Conservation (phyloP, 2,888 invertebrate genomes). For the Pseudoips prasinana region DNA sequence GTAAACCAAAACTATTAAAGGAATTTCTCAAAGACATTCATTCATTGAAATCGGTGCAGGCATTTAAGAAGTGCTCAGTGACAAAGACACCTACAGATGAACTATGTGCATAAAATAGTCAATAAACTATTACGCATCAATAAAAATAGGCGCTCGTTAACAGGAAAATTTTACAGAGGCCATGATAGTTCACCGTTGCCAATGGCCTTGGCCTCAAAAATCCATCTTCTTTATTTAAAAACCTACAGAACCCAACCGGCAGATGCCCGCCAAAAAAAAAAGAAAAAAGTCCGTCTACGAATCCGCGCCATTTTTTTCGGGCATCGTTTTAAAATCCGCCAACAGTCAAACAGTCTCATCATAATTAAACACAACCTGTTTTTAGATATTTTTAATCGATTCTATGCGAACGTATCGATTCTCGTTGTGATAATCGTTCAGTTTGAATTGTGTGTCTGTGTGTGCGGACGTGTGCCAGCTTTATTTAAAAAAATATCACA, state of each 20-base stretch:
- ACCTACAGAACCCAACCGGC: conserved; percentile 44
- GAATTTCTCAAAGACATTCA: too few species aligned
- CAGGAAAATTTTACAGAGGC: too few species aligned
- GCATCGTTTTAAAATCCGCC: conserved; percentile 69
- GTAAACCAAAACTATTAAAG: too few species aligned
- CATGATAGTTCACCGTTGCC: too few species aligned
- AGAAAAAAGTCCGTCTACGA: conserved; percentile 48
- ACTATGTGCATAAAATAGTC: too few species aligned
- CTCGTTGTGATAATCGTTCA: conserved; percentile 47
- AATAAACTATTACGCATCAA: too few species aligned
- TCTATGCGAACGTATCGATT: conserved; percentile 42
- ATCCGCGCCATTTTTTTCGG: conserved; percentile 54
- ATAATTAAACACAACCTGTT: conserved; percentile 43
- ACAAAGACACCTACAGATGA: too few species aligned
- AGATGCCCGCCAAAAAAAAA: conserved; percentile 34
- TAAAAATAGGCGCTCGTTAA: not conserved
- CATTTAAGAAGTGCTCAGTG: too few species aligned
- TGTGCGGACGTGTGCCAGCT: conserved; percentile 54
- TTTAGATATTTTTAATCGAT: conserved; percentile 45
- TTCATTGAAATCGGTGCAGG: too few species aligned
- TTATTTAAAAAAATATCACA: conserved; percentile 13
- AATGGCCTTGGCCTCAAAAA: too few species aligned
- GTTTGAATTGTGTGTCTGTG: conserved; percentile 67
- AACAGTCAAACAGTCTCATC: conserved; percentile 64
- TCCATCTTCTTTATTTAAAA: too few species aligned